These are phyloP conservation scores for Hemibagrus wyckioides DNA, from an alignment of 2,113 vertebrate genomes.

Conservation along the genomic window DNA sequence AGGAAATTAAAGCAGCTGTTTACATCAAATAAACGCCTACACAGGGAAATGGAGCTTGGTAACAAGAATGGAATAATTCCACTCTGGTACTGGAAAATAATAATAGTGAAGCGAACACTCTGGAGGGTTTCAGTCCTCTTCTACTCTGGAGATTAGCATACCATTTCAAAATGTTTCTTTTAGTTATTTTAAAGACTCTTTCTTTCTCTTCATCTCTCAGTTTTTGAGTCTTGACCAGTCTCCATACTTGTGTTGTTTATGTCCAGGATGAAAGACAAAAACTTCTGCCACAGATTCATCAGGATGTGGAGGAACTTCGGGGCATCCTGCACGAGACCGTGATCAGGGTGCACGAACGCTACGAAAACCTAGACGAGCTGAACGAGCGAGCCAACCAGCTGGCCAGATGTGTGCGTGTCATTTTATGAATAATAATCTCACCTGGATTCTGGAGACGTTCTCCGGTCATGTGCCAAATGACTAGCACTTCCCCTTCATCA, in stretches of 20 bases:
- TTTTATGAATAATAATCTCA: neutral
- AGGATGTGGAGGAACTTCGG: neutral
- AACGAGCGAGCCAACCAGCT: neutral
- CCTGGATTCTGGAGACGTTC: neutral
- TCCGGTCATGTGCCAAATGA: neutral
- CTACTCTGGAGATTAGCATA: too few species aligned
- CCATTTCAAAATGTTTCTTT: too few species aligned
- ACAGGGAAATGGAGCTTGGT: too few species aligned
- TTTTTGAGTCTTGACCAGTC: too few species aligned
- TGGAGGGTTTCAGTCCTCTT: too few species aligned
- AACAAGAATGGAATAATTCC: too few species aligned
- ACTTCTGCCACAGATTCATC: neutral
- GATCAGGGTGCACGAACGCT: neutral
- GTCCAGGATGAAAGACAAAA: neutral
- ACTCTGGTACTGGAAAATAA: too few species aligned
- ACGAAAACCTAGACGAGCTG: neutral
- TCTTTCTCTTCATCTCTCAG: too few species aligned
- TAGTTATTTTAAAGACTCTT: too few species aligned
- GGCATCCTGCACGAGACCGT: neutral
- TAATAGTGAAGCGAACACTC: too few species aligned
- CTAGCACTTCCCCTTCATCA: neutral
- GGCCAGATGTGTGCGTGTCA: neutral
- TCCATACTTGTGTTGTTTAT: constrained; percentile 4
- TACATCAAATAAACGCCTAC: too few species aligned
- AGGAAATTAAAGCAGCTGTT: too few species aligned